Conservation (phyloP, 2,797 vertebrate species). For the Clarias pachynema region DNA sequence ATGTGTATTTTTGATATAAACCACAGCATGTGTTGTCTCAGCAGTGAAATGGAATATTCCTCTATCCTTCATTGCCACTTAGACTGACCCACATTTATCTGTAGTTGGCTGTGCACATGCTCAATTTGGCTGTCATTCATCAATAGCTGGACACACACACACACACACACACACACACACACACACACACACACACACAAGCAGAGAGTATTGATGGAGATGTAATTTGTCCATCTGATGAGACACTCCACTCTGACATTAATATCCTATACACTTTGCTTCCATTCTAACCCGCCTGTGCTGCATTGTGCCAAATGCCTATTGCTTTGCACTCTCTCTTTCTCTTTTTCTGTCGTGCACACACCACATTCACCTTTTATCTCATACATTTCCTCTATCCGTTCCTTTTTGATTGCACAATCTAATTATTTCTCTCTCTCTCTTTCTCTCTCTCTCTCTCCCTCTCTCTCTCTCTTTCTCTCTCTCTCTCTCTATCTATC, state of each 20-base stretch:
- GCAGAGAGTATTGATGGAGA: conserved; percentile 30
- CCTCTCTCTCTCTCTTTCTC: not conserved
- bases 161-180: not conserved
- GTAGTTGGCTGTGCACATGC: not conserved
- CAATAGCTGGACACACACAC: conserved; percentile 16
- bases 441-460: not conserved
- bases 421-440: not conserved
- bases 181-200: not conserved
- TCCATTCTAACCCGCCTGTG: not conserved
- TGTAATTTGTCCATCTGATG: conserved; percentile 55
- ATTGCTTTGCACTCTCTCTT: conserved; percentile 1
- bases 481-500: too few species aligned
- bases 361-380: not conserved
- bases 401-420: not conserved
- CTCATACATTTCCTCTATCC: not conserved
- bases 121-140: conserved; percentile 38
- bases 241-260: conserved; percentile 45
- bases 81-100: conserved; percentile 38
- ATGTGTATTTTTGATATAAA: not conserved
- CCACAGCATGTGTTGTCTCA: not conserved
- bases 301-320: conserved; percentile 18
- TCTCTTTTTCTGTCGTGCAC: not conserved
- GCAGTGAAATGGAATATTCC: conserved; percentile 17
- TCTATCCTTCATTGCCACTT: conserved; percentile 12
- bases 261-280: conserved; percentile 37